Conservation (phyloP, 2,888 invertebrate species). For the Coleophora flavipennella region DNA sequence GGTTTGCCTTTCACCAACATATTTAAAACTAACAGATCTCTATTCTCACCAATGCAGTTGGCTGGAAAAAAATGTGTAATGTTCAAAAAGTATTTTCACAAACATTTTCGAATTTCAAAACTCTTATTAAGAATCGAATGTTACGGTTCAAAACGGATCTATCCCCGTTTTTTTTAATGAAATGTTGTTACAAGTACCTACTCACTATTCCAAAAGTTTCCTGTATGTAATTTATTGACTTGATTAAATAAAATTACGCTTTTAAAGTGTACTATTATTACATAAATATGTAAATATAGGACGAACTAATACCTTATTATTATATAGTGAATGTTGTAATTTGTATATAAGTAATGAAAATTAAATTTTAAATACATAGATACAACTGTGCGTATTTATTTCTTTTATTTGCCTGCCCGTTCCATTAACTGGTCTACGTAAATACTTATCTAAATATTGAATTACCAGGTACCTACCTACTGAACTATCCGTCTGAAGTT, state of each 20-base stretch:
- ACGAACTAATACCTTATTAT: slow-evolving; percentile 66
- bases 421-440: not conserved
- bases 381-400: slow-evolving; percentile 56
- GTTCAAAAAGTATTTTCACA: too few species aligned
- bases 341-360: slow-evolving; percentile 73
- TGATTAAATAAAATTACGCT: slow-evolving; percentile 65
- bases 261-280: slow-evolving; percentile 69
- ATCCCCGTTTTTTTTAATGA: slow-evolving; percentile 30
- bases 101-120: too few species aligned
- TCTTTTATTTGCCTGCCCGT: slow-evolving; percentile 21
- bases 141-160: slow-evolving; percentile 20
- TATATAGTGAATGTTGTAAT: slow-evolving; percentile 72
- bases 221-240: slow-evolving; percentile 62
- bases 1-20: too few species aligned
- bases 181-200: slow-evolving; percentile 40
- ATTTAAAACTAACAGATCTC: too few species aligned
- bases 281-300: slow-evolving; percentile 65
- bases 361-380: slow-evolving; percentile 74
- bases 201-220: slow-evolving; percentile 59
- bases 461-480: too few species aligned
- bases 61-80: too few species aligned
- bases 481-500: not conserved
- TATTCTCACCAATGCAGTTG: too few species aligned
- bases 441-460: too few species aligned
- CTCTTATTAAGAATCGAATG: not conserved